Evolutionary conservation across 2,888 invertebrate genomes (phyloP), one percentile per base, ranked within the genome.

Genomic region (Leptinotarsa haldemani): DNA sequence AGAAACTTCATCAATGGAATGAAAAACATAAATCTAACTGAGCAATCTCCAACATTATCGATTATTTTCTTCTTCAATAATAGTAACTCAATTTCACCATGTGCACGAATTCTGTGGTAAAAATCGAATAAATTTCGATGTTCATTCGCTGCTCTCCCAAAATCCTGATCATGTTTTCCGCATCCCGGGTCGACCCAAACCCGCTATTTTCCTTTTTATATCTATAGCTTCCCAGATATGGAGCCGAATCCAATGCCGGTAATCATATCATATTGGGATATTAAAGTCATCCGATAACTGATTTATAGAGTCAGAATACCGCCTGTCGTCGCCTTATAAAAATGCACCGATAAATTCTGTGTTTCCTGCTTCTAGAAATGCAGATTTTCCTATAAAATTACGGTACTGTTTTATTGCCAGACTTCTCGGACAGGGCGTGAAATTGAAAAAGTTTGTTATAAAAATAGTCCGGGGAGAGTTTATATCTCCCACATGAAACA

Each of bases 361-460:
- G 76, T 76, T 78, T 76, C 74, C 76, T 69, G 73, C 69, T 74
- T 75, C 82, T 79, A 82, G 84, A 85, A 84, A 85, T 85, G 85
- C 84, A 85, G 84, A 86, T 85, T 85, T 67, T 68, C 71, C 65
- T 69, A 20, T 40, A 58, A 66, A 71, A 73, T 61, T 84, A 84
- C 83, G 82, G 83, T 85, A 84, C 85, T 84, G 83, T 86, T 86
- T 86, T 85, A 86, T 85, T 84, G 85, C 84, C 79, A 83, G 80
- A 30, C 74, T 74, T 74, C 79, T 83, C 79, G 84, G 86, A 84
- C 85, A 82, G 83, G 84, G 85, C 86, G 85, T 85, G 86, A 87
- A 87, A 87, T 87, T 86, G 86, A 85, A 86, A 86, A 86, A 86
- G 84, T 86, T 85, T 86, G 83, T 84, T 61, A 67, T 70, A 70